A percentile compares a stretch with the other conserved stretches of the same genome.
Evolutionary conservation across 2,888 invertebrate species (phyloP).

Genomic region (Pocota personata): DNA sequence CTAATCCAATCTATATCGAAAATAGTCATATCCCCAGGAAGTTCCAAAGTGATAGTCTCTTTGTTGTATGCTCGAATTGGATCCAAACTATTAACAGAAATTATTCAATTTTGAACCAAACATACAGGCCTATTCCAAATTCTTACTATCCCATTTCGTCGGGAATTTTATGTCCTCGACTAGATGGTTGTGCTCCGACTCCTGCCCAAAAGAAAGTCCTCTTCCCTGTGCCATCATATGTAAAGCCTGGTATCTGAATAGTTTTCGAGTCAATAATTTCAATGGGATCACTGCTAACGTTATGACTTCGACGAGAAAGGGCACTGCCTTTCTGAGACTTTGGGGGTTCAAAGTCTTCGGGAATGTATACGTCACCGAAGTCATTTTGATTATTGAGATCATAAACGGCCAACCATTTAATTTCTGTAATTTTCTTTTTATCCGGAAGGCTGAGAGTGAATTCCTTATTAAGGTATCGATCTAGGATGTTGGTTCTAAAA

Average conservation of each 20-base stretch:
- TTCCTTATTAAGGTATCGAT: constrained; percentile 93
- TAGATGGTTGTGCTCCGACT: constrained; percentile 93
- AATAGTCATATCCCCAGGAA: constrained; percentile 92
- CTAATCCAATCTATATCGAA: constrained; percentile 93
- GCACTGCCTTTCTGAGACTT: constrained; percentile 85
- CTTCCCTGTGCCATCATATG: constrained; percentile 90
- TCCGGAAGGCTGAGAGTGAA: constrained; percentile 92
- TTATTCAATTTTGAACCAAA: not conserved
- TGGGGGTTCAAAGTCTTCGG: constrained; percentile 95
- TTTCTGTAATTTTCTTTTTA: constrained; percentile 92
- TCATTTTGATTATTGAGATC: constrained; percentile 93
- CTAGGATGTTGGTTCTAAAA: constrained; percentile 91
- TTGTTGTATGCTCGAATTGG: constrained; percentile 88
- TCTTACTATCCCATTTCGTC: constrained; percentile 97
- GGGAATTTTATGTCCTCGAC: constrained; percentile 91
- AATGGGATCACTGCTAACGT: constrained; percentile 88
- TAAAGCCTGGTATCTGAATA: constrained; percentile 89
- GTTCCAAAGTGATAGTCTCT: constrained; percentile 88
- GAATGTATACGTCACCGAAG: constrained; percentile 94
- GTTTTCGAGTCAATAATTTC: constrained; percentile 92
- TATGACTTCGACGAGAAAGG: constrained; percentile 86
- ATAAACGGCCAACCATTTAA: constrained; percentile 95
- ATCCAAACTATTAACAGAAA: constrained; percentile 86
- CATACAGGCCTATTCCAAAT: not conserved
- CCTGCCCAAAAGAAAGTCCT: constrained; percentile 95